A percentile compares a stretch with the other conserved stretches of the same genome.
These are phyloP conservation scores for Eueides isabella DNA, from an alignment of 1,140 invertebrate genomes.

Conservation along the genomic window DNA sequence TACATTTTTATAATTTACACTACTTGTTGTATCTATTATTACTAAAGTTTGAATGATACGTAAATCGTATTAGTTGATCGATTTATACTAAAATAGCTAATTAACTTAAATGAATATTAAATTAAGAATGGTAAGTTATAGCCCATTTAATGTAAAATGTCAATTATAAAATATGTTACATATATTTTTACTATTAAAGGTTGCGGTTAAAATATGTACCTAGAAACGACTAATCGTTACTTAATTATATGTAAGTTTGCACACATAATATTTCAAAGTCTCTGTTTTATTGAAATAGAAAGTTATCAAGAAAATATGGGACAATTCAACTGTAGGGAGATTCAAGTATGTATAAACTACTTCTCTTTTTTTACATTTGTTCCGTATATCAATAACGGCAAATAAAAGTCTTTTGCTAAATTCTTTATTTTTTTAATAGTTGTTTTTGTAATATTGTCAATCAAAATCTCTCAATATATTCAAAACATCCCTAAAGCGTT, in stretches of 20 bases:
- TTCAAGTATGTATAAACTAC: neutral
- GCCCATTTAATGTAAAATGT: neutral
- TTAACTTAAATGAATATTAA: slow-evolving; percentile 12
- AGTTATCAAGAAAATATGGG: neutral
- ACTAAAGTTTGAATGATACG: neutral
- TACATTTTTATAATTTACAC: slow-evolving; percentile 5
- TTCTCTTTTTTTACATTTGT: no score
- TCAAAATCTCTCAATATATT: no score
- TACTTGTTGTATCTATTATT: neutral
- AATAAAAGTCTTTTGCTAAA: no score
- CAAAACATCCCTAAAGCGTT: no score
- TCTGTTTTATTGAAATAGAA: neutral
- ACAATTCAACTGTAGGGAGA: neutral
- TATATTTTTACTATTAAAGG: neutral
- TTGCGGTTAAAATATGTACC: neutral
- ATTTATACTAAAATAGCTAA: slow-evolving; percentile 16
- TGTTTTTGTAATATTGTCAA: no score
- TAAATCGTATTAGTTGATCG: neutral
- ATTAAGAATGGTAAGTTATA: neutral
- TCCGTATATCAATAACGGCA: no score
- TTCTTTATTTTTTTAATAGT: no score
- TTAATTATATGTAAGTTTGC: neutral
- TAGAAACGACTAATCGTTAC: neutral
- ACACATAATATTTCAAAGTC: neutral
- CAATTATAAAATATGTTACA: neutral